Evolutionary conservation across 2,888 invertebrate genomes (phyloP).

Genomic region (Epicampocera succincta): DNA sequence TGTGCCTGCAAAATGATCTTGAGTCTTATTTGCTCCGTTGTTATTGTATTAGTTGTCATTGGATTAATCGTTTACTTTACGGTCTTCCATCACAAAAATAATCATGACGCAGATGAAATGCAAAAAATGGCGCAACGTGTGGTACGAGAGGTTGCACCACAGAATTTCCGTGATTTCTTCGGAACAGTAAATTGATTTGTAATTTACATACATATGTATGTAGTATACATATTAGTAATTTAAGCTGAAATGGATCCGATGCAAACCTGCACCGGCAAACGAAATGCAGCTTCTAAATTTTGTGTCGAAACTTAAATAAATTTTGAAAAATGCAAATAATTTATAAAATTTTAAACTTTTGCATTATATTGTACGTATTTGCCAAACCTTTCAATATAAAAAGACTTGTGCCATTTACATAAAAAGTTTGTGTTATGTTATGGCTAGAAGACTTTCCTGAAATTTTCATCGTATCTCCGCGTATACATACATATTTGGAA

Average conservation of each 20-base stretch:
- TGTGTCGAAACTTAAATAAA: no score
- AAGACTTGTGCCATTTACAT: no score
- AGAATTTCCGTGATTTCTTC: slow-evolving; percentile 76
- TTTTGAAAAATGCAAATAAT: no score
- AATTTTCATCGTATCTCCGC: no score
- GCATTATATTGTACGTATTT: not conserved
- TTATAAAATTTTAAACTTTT: not conserved
- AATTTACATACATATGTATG: slow-evolving; percentile 27
- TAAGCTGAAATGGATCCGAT: no score
- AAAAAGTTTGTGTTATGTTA: no score
- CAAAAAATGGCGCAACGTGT: slow-evolving; percentile 68
- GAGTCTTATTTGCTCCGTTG: slow-evolving; percentile 74
- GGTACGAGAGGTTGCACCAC: slow-evolving; percentile 72
- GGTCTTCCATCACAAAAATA: slow-evolving; percentile 76
- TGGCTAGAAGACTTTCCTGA: no score
- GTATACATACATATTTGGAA: no score
- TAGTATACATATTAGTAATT: no score
- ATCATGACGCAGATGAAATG: slow-evolving; percentile 37
- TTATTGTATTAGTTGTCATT: slow-evolving; percentile 75
- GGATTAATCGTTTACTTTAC: slow-evolving; percentile 79
- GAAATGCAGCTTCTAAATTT: no score
- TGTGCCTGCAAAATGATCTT: slow-evolving; percentile 78
- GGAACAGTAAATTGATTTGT: slow-evolving; percentile 63
- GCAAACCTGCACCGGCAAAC: no score
- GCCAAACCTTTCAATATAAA: not conserved